These are phyloP conservation scores for Cosmia trapezina DNA, from an alignment of 2,888 invertebrate species.

Conservation along the genomic window DNA sequence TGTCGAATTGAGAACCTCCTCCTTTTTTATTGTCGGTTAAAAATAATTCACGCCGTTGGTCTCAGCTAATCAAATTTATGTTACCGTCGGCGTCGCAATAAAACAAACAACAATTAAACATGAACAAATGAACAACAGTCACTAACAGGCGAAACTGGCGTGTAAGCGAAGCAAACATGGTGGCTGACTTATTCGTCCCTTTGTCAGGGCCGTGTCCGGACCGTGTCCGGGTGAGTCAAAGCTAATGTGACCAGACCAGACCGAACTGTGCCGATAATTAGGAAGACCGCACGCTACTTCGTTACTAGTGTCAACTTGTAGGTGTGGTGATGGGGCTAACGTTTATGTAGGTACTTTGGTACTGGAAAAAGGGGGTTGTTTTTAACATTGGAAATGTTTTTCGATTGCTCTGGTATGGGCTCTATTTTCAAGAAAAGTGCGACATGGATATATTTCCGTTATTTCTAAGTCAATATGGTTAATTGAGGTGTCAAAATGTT, in stretches of 20 bases:
- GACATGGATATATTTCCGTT: too few species aligned
- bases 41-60: not conserved
- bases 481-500: too few species aligned
- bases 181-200: constrained; percentile 51
- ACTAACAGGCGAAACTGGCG: constrained; percentile 39
- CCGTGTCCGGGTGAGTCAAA: constrained; percentile 52
- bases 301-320: constrained; percentile 52
- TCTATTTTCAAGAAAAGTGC: too few species aligned
- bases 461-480: too few species aligned
- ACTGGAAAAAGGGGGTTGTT: not conserved
- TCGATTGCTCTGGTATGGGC: too few species aligned
- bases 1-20: too few species aligned
- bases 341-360: not conserved
- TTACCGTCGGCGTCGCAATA: not conserved
- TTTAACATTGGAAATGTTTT: too few species aligned
- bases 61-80: not conserved
- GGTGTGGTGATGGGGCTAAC: not conserved
- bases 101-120: constrained; percentile 47
- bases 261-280: constrained; percentile 67
- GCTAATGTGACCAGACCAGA: constrained; percentile 64
- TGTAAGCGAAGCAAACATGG: constrained; percentile 48
- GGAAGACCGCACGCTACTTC: constrained; percentile 57
- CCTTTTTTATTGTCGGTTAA: not conserved
- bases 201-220: constrained; percentile 42
- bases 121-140: constrained; percentile 50